A percentile compares a stretch with the other conserved stretches of the same genome.
phyloP scores from a whole-genome alignment of 2,888 invertebrate species.

The Marasmarcha lunaedactyla region DNA sequence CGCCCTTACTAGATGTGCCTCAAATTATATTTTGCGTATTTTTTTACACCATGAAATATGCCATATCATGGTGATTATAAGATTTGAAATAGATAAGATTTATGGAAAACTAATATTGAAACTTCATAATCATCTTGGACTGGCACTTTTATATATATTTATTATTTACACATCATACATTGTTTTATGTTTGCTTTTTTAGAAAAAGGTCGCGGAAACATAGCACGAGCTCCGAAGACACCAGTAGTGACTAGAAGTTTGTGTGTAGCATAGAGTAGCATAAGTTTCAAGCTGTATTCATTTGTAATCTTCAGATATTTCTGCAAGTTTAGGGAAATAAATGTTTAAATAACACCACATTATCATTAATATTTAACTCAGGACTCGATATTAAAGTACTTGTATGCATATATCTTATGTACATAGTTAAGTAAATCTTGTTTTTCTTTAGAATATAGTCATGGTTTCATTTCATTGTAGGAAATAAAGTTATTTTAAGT shows the following conservation, averaged over 20 bases:
- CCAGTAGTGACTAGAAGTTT: constrained; percentile 56
- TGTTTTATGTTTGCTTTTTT: constrained; percentile 28
- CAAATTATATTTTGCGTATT: constrained; percentile 19
- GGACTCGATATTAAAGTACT: no score
- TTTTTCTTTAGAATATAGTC: no score
- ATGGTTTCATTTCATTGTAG: no score
- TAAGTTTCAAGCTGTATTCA: constrained; percentile 27
- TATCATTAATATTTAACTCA: no score
- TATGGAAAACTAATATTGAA: no score
- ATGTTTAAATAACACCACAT: no score
- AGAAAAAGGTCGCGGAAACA: constrained; percentile 64
- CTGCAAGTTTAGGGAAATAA: no score
- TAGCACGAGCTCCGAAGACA: constrained; percentile 62
- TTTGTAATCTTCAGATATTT: no score
- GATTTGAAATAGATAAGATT: no score
- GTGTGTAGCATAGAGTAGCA: constrained; percentile 22
- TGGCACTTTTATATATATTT: constrained; percentile 17
- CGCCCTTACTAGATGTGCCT: constrained; percentile 26
- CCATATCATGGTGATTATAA: constrained; percentile 24
- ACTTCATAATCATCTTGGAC: constrained; percentile 13
- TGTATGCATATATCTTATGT: no score
- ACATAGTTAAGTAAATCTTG: no score
- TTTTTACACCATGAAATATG: constrained; percentile 23
- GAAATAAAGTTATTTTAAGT: no score
- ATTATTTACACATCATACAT: constrained; percentile 27